A percentile compares a stretch with the other conserved stretches of the same genome.
phyloP scores from a whole-genome alignment of 2,113 vertebrate genomes.

The Cheirogaleus medius region DNA sequence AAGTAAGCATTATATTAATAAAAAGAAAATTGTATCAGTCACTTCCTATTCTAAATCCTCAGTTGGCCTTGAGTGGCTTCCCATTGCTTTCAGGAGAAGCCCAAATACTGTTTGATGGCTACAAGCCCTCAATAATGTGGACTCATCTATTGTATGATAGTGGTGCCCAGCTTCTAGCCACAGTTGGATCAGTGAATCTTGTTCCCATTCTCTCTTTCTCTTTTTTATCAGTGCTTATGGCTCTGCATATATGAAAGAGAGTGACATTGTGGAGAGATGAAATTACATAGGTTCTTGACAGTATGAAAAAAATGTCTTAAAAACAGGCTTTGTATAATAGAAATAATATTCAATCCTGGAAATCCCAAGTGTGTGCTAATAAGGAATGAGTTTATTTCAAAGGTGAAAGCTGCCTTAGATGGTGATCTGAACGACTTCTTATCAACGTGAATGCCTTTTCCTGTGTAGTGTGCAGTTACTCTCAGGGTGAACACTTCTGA shows the following conservation, averaged over 20 bases:
- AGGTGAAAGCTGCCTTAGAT: slow-evolving; percentile 74
- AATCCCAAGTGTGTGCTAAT: slow-evolving; percentile 74
- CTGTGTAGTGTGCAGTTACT: slow-evolving; percentile 83
- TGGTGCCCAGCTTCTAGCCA: neutral
- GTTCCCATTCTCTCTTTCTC: neutral
- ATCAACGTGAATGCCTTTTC: slow-evolving; percentile 83
- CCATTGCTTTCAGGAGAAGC: neutral
- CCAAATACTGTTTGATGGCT: neutral
- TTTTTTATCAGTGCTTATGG: neutral
- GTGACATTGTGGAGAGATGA: slow-evolving; percentile 58
- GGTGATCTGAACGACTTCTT: slow-evolving; percentile 82
- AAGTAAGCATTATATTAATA: neutral
- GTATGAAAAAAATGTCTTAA: slow-evolving; percentile 58
- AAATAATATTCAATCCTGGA: slow-evolving; percentile 67
- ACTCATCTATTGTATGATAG: neutral
- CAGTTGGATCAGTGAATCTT: neutral
- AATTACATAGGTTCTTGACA: slow-evolving; percentile 64
- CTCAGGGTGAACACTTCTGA: slow-evolving; percentile 84
- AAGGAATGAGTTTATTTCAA: slow-evolving; percentile 78
- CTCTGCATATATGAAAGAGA: slow-evolving; percentile 15
- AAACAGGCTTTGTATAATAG: slow-evolving; percentile 64
- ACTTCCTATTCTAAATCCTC: neutral
- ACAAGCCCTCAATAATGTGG: neutral
- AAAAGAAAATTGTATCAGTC: neutral
- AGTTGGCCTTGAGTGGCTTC: neutral